A percentile compares a stretch with the other conserved stretches of the same genome.
Conservation (phyloP, 30 jellyfish, hydroid and myxozoan species). For the Chrysaora quinquecirrha region DNA sequence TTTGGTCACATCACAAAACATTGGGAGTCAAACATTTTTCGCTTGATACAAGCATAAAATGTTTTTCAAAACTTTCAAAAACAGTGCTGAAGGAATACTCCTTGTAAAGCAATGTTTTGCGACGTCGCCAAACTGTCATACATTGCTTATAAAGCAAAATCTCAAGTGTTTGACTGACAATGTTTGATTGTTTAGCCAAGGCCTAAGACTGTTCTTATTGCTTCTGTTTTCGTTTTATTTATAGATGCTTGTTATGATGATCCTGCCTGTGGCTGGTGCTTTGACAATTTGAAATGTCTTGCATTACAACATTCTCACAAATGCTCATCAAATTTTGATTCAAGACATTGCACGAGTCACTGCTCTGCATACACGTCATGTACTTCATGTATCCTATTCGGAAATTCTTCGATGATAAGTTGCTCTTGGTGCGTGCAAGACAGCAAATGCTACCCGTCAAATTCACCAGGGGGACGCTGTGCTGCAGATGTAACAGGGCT, state of each 20-base stretch:
- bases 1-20: too few species aligned
- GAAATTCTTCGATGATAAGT: conserved; percentile 5
- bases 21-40: too few species aligned
- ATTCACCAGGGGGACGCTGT: conserved; percentile 59
- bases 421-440: conserved; percentile 76
- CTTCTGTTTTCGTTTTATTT: too few species aligned
- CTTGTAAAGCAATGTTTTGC: too few species aligned
- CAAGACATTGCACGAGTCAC: conserved; percentile 43
- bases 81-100: too few species aligned
- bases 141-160: too few species aligned
- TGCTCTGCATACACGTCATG: conserved; percentile 70
- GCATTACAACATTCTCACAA: conserved; percentile 12
- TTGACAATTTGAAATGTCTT: conserved; percentile 34
- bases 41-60: too few species aligned
- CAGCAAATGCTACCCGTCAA: conserved; percentile 36
- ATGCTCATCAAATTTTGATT: conserved; percentile 35
- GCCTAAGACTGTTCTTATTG: too few species aligned
- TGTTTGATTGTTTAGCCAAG: too few species aligned
- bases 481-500: not conserved
- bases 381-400: conserved; percentile 60
- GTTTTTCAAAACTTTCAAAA: too few species aligned
- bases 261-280: conserved; percentile 89
- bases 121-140: too few species aligned
- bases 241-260: conserved; percentile 81
- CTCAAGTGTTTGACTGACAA: too few species aligned